Evolutionary conservation across 2,888 invertebrate genomes (phyloP), one percentile per base, ranked within the genome.

Genomic region (Eristalis arbustorum): DNA sequence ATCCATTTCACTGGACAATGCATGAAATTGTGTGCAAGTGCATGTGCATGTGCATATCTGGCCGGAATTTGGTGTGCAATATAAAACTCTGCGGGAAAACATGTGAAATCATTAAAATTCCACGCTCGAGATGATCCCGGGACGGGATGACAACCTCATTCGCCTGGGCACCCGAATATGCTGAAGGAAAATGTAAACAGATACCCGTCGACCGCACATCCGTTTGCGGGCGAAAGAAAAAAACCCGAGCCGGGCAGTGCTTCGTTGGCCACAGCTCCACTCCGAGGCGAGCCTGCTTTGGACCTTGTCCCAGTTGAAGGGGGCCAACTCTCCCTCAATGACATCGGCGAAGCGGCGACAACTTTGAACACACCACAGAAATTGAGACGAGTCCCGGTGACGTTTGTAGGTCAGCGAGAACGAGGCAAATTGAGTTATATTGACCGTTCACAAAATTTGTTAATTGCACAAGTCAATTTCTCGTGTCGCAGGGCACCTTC

Each of bases 41-140:
- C 49, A 18, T n/a, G 42, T n/a, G 5, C 22, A 56, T 14, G 49
- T 4, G n/a, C 14, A 18, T 18, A n/a, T 4, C n/a, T 49, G n/a
- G 6, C 8, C 49, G 49, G 49, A 49, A 49, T 49, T 49, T 49
- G 6, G 49, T 18, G n/a, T 49, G 49, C 49, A 49, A 49, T 18
- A 49, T 49, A 18, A 49, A 18, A 59, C 74, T 59, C 66, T 57
- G n/a, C 66, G 74, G 74, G 63, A 59, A 66, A 74, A 62, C 28
- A n/a, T n/a, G n/a, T 40, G 57, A 18, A 59, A 75, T 61, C 57
- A 75, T 75, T 75, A 66, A 59, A 67, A 75, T 75, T 75, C 74
- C 56, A 67, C 59, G 74, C 74, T 75, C 59, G 59, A 75, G 66
- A 66, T 67, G 22, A 75, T 67, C 59, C 10, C 31, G 31, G 31